Evolutionary conservation across 2,797 vertebrate species (phyloP), one percentile per base, ranked within the genome.

Genomic region (Mus spretus): DNA sequence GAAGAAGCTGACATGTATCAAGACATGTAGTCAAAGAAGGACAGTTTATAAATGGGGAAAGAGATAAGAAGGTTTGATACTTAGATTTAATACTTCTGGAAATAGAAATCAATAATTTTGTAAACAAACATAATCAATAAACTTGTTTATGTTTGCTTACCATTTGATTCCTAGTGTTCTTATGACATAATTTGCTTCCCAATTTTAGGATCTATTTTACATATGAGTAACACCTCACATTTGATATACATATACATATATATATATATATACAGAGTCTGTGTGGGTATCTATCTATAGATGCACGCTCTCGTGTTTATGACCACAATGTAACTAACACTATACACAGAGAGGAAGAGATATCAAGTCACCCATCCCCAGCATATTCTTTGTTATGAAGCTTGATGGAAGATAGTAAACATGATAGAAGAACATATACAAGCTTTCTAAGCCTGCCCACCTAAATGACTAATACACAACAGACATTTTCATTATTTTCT

Each of bases 81-180:
- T 85, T 89, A 78, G 95, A 95, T 96, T 94, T 96, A 95, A 96
- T 94, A 93, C 93, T 94, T 92, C 94, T 96, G 61, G 92, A 91
- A 97, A 91, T 82, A 95, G 90, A 94, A 92, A 87, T 40, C 83
- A 97, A 89, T 96, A 92, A 97, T 96, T 97, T 97, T 50, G 50
- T 50, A 12, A 50, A 9, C 50, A 50, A 50, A 50, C 50, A 50
- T 11, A 12, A 50, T 50, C 50, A 50, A 50, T 50, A 96, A 90
- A 88, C 89, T 81, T 94, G 94, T 95, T 98, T 97, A 93, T 88
- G 55, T 96, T 97, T 97, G 93, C 94, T 97, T 97, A 92, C 88
- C 79, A 44, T 89, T 93, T 95, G 86, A 92, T 96, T 89, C 55
- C 95, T 96, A 61, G 72, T 93, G 72, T 96, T 96, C 94, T 67